These are phyloP conservation scores for Abramis brama DNA, from an alignment of 2,113 vertebrate species.

Conservation along the genomic window DNA sequence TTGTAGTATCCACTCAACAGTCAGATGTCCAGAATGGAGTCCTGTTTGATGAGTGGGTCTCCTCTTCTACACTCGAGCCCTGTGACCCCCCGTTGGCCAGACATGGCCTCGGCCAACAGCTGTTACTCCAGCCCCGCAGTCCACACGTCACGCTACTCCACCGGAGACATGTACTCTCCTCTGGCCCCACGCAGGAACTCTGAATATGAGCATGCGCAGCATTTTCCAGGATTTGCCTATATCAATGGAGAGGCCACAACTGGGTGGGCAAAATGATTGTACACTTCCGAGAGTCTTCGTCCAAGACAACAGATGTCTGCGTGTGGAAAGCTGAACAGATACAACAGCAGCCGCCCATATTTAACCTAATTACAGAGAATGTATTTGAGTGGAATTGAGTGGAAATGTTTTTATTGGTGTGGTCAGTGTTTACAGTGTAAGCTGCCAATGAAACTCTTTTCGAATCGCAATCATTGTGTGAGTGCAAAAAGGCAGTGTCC, in stretches of 20 bases:
- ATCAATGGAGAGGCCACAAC: conserved; percentile 97
- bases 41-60: conserved; percentile 91
- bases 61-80: conserved; percentile 91
- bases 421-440: conserved; percentile 10
- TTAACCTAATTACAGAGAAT: conserved; percentile 13
- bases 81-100: conserved; percentile 93
- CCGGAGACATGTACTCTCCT: conserved; percentile 92
- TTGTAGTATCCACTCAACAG: conserved; percentile 93
- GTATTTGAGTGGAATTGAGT: conserved; percentile 11
- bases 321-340: conserved; percentile 39
- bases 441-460: conserved; percentile 34
- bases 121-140: conserved; percentile 92
- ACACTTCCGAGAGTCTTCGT: not conserved
- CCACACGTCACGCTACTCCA: conserved; percentile 90
- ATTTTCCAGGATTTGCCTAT: conserved; percentile 98
- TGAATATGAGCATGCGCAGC: conserved; percentile 98
- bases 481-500: conserved; percentile 27
- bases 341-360: not conserved
- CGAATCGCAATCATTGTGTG: conserved; percentile 30
- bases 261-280: conserved; percentile 90
- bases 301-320: conserved; percentile 8
- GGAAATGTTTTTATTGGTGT: conserved; percentile 11
- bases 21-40: conserved; percentile 94
- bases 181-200: conserved; percentile 92
- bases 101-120: conserved; percentile 88